Conservation (phyloP, 1,140 invertebrate genomes). For the Papilio machaon region DNA sequence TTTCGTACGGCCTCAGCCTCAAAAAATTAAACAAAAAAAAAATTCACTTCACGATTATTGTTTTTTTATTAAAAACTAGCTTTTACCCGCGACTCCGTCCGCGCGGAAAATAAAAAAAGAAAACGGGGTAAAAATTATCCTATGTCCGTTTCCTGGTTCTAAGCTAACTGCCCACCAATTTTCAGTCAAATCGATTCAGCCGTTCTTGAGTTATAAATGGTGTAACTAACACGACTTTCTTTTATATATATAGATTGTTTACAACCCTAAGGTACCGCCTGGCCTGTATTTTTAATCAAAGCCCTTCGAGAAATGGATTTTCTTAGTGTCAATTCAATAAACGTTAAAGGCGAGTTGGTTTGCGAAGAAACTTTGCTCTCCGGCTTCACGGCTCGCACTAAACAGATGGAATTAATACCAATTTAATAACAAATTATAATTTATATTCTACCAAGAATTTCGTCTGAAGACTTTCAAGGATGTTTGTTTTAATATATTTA, state of each 20-base stretch:
- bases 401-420: background rate
- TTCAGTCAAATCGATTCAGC: no score
- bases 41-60: no score
- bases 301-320: conserved; percentile 44
- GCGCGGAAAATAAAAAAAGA: no score
- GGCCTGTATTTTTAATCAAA: conserved; percentile 55
- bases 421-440: background rate
- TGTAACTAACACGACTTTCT: no score
- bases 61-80: no score
- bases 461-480: background rate
- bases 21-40: background rate
- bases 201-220: no score
- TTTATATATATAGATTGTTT: no score
- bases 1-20: no score
- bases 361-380: background rate
- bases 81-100: no score
- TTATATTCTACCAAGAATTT: background rate
- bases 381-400: background rate
- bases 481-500: background rate
- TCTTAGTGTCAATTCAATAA: conserved; percentile 60
- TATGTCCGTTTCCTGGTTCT: no score
- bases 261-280: conserved; percentile 33
- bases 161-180: no score
- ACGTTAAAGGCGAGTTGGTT: conserved; percentile 45
- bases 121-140: no score